phyloP scores from a whole-genome alignment of 2,888 invertebrate genomes.

The Dione juno region DNA sequence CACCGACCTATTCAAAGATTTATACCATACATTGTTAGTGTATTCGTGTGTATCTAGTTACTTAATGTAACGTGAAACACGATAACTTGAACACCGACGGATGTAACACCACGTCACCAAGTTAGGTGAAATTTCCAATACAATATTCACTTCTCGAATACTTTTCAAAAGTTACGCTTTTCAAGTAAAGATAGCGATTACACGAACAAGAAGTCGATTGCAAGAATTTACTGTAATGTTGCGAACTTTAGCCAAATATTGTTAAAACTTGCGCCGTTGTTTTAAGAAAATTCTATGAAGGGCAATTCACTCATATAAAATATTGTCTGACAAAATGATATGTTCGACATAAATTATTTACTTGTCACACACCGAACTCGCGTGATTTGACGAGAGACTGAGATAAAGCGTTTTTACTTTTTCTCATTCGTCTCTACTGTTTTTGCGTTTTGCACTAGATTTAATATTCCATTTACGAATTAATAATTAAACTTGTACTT shows the following conservation, averaged over 20 bases:
- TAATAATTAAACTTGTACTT: no score
- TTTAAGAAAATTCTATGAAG: constrained; percentile 51
- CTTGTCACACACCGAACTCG: constrained; percentile 28
- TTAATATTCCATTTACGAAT: no score
- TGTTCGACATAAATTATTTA: constrained; percentile 32
- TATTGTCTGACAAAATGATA: constrained; percentile 41
- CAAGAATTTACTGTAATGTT: constrained; percentile 52
- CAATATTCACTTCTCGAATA: background rate
- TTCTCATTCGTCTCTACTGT: constrained; percentile 20
- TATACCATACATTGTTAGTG: background rate
- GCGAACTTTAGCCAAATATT: constrained; percentile 57
- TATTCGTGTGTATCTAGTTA: background rate
- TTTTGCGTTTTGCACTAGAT: background rate
- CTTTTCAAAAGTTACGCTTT: constrained; percentile 6
- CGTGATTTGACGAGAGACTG: constrained; percentile 31
- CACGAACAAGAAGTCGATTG: constrained; percentile 47
- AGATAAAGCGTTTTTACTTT: constrained; percentile 26
- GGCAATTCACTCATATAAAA: constrained; percentile 46
- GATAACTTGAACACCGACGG: constrained; percentile 5
- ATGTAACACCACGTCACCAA: background rate
- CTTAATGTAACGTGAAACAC: constrained; percentile 2
- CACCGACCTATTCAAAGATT: no score
- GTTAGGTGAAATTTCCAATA: constrained; percentile 3
- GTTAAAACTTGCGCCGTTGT: constrained; percentile 57
- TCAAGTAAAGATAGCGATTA: background rate